Percentiles rank a stretch among this genome's conserved stretches.
These are phyloP conservation scores for Synergus gifuensis DNA, from an alignment of 2,888 invertebrate genomes.

Conservation along the genomic window DNA sequence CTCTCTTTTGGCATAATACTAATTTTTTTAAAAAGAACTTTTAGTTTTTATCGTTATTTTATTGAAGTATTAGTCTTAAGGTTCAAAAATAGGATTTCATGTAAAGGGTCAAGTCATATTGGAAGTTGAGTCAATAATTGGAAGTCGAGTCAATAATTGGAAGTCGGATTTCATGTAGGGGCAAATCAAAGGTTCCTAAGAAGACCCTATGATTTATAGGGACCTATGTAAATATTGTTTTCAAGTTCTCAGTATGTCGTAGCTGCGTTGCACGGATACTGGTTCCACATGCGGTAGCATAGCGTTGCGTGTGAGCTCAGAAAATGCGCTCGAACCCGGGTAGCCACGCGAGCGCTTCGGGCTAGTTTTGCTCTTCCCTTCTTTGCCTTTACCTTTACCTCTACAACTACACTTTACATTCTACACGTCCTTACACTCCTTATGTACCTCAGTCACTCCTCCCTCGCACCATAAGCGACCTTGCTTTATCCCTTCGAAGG, in stretches of 20 bases:
- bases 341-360: conserved; percentile 75
- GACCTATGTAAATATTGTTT: too few species aligned
- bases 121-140: too few species aligned
- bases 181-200: too few species aligned
- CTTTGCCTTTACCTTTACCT: conserved; percentile 27
- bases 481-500: conserved; percentile 53
- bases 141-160: too few species aligned
- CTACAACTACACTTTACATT: conserved; percentile 2
- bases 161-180: too few species aligned
- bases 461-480: conserved; percentile 56
- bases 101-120: too few species aligned
- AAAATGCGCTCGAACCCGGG: conserved; percentile 55
- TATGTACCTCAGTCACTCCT: conserved; percentile 37
- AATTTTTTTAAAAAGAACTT: neutral
- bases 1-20: neutral
- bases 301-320: conserved; percentile 55
- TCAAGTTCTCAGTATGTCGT: neutral
- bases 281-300: conserved; percentile 37
- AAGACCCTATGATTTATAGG: too few species aligned
- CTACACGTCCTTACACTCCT: conserved; percentile 43
- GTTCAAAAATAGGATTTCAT: too few species aligned
- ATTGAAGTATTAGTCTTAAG: neutral
- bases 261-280: neutral
- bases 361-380: conserved; percentile 59
- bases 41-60: neutral